A percentile compares a stretch with the other conserved stretches of the same genome.
Evolutionary conservation across 2,797 vertebrate genomes (phyloP).

Genomic region (Anguilla megastoma): DNA sequence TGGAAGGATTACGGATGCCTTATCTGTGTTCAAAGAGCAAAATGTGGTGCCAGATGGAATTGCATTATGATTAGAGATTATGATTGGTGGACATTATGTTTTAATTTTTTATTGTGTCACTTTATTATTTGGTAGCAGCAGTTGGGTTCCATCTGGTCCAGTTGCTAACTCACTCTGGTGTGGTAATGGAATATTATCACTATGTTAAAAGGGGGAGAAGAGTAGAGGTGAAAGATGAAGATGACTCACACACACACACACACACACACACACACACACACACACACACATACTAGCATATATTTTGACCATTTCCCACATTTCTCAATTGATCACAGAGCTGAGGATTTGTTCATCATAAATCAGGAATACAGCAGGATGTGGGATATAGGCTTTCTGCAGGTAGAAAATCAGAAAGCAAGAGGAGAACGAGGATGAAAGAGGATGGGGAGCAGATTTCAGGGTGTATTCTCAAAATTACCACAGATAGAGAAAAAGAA

Average conservation of each 20-base stretch:
- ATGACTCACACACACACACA: slow-evolving; percentile 12
- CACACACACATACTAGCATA: slow-evolving; percentile 28
- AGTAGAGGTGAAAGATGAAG: background rate
- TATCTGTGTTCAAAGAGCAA: background rate
- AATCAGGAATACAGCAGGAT: slow-evolving; percentile 18
- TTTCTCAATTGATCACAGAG: too few species aligned
- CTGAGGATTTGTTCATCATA: too few species aligned
- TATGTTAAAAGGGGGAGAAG: background rate
- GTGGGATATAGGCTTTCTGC: background rate
- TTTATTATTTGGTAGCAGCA: background rate
- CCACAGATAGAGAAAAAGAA: slow-evolving; percentile 22
- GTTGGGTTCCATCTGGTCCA: background rate
- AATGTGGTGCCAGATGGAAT: background rate
- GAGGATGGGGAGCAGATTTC: background rate
- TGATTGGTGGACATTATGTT: background rate
- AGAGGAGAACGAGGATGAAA: background rate
- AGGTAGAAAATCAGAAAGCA: background rate
- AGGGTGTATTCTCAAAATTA: slow-evolving; percentile 22
- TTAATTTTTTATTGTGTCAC: background rate
- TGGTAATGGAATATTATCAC: background rate
- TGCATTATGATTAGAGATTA: background rate
- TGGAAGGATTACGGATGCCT: background rate
- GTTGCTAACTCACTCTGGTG: background rate
- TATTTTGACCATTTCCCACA: slow-evolving; percentile 1
- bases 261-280: slow-evolving; percentile 18